Conservation (phyloP, 1,140 invertebrate genomes). For the Ctenoplectra terminalis region DNA sequence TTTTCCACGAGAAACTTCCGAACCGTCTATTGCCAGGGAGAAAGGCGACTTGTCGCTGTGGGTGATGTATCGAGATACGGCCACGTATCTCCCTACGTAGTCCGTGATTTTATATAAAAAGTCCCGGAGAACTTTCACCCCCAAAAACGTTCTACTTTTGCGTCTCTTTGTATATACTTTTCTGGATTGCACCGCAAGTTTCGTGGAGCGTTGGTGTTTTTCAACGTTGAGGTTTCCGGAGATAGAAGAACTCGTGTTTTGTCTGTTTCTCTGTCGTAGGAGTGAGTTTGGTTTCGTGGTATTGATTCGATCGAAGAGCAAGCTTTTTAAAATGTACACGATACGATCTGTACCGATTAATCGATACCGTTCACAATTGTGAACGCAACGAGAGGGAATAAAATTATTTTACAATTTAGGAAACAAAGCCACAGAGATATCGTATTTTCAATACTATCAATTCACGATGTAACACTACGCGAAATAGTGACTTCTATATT, state of each 20-base stretch:
- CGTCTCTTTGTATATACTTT: neutral
- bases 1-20: neutral
- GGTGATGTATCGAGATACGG: slow-evolving; percentile 27
- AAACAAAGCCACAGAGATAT: no score
- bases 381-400: no score
- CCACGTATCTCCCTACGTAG: neutral
- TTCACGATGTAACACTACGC: no score
- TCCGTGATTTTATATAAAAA: slow-evolving; percentile 6
- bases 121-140: neutral
- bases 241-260: neutral
- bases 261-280: neutral
- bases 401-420: no score
- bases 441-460: no score
- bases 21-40: neutral
- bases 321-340: no score
- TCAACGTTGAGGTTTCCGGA: slow-evolving; percentile 1
- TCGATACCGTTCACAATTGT: no score
- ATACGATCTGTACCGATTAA: no score
- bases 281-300: neutral
- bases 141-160: neutral
- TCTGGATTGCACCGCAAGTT: neutral
- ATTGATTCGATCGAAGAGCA: no score
- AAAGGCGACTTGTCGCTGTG: neutral
- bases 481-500: no score
- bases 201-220: no score